Conservation (phyloP, 2,888 invertebrate species). For the Eulithis testata region DNA sequence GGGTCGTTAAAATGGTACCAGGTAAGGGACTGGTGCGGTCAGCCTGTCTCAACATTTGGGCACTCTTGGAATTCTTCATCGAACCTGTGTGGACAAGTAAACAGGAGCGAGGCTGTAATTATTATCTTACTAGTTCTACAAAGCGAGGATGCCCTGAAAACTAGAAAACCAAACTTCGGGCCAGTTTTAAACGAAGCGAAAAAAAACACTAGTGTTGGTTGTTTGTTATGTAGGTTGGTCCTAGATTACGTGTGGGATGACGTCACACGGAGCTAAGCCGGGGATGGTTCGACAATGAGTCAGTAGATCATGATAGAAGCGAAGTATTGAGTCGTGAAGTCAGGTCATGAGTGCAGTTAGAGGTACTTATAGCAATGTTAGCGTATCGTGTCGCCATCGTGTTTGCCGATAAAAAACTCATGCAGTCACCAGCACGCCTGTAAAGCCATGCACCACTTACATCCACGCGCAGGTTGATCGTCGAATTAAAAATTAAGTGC, state of each 20-base stretch:
- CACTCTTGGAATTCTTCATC: conserved; percentile 88
- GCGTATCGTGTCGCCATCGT: conserved; percentile 45
- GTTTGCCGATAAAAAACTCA: conserved; percentile 68
- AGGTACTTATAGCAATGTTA: conserved; percentile 40
- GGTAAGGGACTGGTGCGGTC: conserved; percentile 86
- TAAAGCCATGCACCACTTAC: conserved; percentile 83
- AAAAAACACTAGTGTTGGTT: conserved; percentile 50
- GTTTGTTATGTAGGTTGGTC: conserved; percentile 46
- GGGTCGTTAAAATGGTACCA: conserved; percentile 80
- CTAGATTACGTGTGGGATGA: conserved; percentile 49
- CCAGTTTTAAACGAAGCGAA: conserved; percentile 57
- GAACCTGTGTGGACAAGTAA: conserved; percentile 84
- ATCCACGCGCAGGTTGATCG: conserved; percentile 62
- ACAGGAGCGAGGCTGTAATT: conserved; percentile 72
- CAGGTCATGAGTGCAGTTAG: conserved; percentile 59
- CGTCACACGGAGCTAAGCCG: conserved; percentile 50
- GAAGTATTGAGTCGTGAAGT: conserved; percentile 51
- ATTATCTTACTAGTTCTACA: conserved; percentile 54
- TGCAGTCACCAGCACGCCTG: conserved; percentile 73
- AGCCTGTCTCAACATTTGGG: conserved; percentile 87
- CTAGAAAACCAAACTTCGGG: conserved; percentile 47
- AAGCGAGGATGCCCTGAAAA: conserved; percentile 52
- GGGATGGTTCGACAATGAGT: conserved; percentile 42
- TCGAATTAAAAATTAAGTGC: conserved; percentile 61
- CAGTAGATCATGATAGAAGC: conserved; percentile 53